Evolutionary conservation across 2,888 invertebrate species (phyloP).

Genomic region (Candidula unifasciata): DNA sequence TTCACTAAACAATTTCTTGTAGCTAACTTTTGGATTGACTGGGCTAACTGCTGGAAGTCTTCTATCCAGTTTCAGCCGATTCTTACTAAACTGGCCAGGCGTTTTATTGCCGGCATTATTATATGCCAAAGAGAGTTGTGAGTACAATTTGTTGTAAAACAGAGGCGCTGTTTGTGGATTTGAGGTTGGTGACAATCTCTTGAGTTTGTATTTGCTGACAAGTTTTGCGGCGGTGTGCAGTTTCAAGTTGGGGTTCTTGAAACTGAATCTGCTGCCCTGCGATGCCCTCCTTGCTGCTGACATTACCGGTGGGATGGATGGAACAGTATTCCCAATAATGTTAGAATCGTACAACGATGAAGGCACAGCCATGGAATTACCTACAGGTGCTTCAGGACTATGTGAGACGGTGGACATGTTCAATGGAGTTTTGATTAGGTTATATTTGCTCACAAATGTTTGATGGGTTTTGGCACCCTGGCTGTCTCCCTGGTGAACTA

Average conservation of each 20-base stretch:
- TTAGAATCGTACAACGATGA: neutral
- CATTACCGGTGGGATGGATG: neutral
- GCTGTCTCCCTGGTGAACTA: too few species aligned
- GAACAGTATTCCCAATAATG: neutral
- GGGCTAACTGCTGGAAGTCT: neutral
- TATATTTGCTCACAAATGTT: neutral
- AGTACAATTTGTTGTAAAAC: neutral
- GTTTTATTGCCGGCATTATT: neutral
- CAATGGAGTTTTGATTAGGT: neutral
- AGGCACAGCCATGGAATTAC: neutral
- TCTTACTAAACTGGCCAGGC: neutral
- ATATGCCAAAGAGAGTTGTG: neutral
- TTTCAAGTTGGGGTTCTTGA: slow-evolving; percentile 27
- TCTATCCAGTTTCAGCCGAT: slow-evolving; percentile 23
- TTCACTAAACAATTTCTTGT: neutral
- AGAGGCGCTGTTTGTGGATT: slow-evolving; percentile 6
- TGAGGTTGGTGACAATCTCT: slow-evolving; percentile 48
- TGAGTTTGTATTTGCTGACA: slow-evolving; percentile 57
- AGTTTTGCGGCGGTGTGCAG: slow-evolving; percentile 54
- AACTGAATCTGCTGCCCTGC: slow-evolving; percentile 9
- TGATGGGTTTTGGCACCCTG: too few species aligned
- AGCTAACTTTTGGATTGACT: neutral
- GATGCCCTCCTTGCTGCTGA: neutral
- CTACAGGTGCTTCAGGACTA: neutral
- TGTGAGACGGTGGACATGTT: neutral